These are phyloP conservation scores for Andrena bicolor DNA, from an alignment of 2,888 invertebrate species.

Conservation along the genomic window DNA sequence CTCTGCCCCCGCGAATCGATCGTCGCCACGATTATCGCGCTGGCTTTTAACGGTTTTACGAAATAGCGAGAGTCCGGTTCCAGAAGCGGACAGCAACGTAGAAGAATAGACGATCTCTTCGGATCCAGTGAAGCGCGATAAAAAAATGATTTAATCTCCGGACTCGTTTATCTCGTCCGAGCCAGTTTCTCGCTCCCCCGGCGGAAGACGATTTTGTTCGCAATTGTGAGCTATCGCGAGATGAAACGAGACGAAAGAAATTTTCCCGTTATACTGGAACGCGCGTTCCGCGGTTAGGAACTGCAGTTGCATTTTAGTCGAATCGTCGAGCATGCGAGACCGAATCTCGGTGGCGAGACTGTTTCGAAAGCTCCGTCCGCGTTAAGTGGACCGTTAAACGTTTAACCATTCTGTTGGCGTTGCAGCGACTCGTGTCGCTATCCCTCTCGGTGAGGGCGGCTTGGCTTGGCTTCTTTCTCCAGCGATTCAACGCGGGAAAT, in stretches of 20 bases:
- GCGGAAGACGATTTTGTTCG: neutral
- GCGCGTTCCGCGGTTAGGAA: neutral
- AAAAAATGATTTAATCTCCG: conserved; percentile 73
- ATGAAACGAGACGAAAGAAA: neutral
- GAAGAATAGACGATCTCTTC: neutral
- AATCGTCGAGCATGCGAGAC: neutral
- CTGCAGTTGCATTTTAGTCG: no score
- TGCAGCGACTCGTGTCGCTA: conserved; percentile 16
- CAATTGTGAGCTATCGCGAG: neutral
- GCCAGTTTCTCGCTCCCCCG: neutral
- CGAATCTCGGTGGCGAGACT: neutral
- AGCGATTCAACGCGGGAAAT: conserved; percentile 14
- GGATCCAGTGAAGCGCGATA: conserved; percentile 37
- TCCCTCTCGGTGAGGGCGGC: neutral
- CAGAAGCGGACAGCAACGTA: neutral
- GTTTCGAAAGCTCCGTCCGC: neutral
- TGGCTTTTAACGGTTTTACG: neutral
- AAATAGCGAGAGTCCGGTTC: neutral
- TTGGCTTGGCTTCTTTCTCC: neutral
- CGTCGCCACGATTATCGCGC: neutral
- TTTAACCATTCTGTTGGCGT: neutral
- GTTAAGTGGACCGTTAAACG: conserved; percentile 8
- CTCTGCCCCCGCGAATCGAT: conserved; percentile 8
- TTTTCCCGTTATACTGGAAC: neutral
- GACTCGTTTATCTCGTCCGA: conserved; percentile 57